Evolutionary conservation across 2,797 vertebrate species (phyloP).

Genomic region (Ctenopoma multispine): DNA sequence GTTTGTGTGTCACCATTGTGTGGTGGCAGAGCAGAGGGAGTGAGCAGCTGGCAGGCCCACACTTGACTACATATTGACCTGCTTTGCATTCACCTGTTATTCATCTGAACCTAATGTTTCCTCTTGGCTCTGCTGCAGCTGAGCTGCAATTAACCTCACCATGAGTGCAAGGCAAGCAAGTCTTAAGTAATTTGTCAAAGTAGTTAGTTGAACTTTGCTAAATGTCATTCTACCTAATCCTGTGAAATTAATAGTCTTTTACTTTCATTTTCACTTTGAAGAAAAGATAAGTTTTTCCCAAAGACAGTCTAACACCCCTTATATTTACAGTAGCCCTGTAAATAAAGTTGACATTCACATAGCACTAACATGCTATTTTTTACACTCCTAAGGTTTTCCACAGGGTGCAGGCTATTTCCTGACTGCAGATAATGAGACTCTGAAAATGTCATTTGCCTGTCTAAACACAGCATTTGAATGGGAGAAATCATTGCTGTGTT

Average conservation of each 20-base stretch:
- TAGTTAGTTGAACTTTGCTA: constrained; percentile 53
- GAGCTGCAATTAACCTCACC: constrained; percentile 74
- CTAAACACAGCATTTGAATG: constrained; percentile 56
- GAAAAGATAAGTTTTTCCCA: constrained; percentile 1
- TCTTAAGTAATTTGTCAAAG: constrained; percentile 62
- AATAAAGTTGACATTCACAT: constrained; percentile 13
- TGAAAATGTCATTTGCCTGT: constrained; percentile 52
- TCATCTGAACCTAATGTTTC: constrained; percentile 78
- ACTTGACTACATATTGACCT: constrained; percentile 79
- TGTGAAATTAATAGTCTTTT: constrained; percentile 34
- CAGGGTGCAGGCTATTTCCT: constrained; percentile 43
- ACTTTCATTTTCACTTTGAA: constrained; percentile 20
- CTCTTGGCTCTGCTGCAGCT: constrained; percentile 69
- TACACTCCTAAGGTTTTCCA: constrained; percentile 6
- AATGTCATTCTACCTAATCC: constrained; percentile 55
- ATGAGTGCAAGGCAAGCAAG: constrained; percentile 50
- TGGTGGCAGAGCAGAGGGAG: constrained; percentile 49
- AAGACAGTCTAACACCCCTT: constrained; percentile 11
- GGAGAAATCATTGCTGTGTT: constrained; percentile 43
- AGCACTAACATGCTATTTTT: background rate
- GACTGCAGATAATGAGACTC: constrained; percentile 54
- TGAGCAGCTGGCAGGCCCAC: constrained; percentile 79
- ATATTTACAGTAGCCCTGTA: constrained; percentile 10
- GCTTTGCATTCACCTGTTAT: constrained; percentile 83
- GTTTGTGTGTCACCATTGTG: constrained; percentile 46